Evolutionary conservation across 2,113 vertebrate genomes (phyloP), one percentile per base, ranked within the genome.

Genomic region (Equus przewalskii): DNA sequence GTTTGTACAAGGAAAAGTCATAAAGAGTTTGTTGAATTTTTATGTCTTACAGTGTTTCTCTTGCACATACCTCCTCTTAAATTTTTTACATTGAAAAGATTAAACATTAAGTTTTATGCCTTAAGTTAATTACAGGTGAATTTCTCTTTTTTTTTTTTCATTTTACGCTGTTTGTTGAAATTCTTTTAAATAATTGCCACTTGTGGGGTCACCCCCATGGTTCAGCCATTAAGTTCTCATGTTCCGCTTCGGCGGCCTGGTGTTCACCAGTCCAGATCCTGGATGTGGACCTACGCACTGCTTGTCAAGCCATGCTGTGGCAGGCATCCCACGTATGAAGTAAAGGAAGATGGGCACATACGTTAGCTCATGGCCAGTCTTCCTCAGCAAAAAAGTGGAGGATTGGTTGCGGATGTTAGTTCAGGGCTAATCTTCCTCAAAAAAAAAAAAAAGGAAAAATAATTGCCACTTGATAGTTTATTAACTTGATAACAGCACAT

Each of bases 61-160:
- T 90, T 65, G 24, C 41, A 80, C 6, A 7, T 7, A 60, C 46
- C 46, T 67, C 7, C 83, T 92, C 60, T 84, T 95, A 84, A 81
- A 33, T 91, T 65, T 89, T 89, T 97, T 93, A 93, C 14, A 33
- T 51, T 0, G 33, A 89, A 96, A 94, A 36, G 44, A 69, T 83
- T 80, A 92, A 69, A 3, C 64, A 44, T 87, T 78, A 67, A 64
- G 11, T 22, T 76, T 33, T 89, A 93, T 78, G 65, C 54, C n/a
- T 81, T 88, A 72, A 56, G 36, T 81, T 94, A 91, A 72, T 87
- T 85, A 85, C 3, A 69, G 89, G 76, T 67, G 60, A 84, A 88
- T 94, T 94, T 90, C 69, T 76, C 8, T 33, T 22, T 75, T 18
- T 30, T 87, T 69, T 95, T 33, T 94, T 81, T 36, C 18, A 16